phyloP scores from a whole-genome alignment of 2,888 invertebrate species.

The Heterodera filipjevi region DNA sequence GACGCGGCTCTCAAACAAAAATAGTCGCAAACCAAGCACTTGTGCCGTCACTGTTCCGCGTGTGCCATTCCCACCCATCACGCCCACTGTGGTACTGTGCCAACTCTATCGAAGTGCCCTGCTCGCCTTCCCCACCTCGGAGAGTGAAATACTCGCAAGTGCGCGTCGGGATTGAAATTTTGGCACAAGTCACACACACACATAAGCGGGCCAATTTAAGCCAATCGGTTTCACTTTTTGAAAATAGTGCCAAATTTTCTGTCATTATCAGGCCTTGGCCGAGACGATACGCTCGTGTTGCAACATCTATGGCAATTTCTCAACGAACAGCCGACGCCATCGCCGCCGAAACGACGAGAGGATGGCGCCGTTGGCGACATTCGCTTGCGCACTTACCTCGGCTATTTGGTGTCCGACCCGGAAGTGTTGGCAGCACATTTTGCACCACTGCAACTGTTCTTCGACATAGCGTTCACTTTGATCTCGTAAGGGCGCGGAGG shows the following conservation, averaged over 20 bases:
- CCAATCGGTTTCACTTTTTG: too few species aligned
- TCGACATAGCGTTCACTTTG: slow-evolving; percentile 92
- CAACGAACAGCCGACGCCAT: slow-evolving; percentile 72
- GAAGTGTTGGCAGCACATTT: slow-evolving; percentile 84
- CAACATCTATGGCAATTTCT: slow-evolving; percentile 85
- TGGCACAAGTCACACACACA: too few species aligned
- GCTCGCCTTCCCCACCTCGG: slow-evolving; percentile 84
- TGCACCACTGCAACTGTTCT: slow-evolving; percentile 87
- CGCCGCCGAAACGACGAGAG: slow-evolving; percentile 68
- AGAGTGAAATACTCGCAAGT: slow-evolving; percentile 90
- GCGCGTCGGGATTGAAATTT: slow-evolving; percentile 35
- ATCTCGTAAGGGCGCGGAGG: slow-evolving; percentile 76
- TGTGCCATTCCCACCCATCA: slow-evolving; percentile 39
- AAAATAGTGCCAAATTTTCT: too few species aligned
- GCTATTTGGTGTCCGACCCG: slow-evolving; percentile 80
- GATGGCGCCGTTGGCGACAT: slow-evolving; percentile 68
- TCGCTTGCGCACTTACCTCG: slow-evolving; percentile 85
- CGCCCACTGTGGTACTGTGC: slow-evolving; percentile 72
- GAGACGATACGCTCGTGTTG: slow-evolving; percentile 85
- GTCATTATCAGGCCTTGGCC: slow-evolving; percentile 79
- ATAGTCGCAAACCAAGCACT: not conserved
- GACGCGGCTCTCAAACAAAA: not conserved
- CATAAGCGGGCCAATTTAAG: too few species aligned
- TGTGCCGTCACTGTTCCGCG: not conserved
- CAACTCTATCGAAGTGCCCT: slow-evolving; percentile 88